Evolutionary conservation across 2,113 vertebrate genomes (phyloP).

Genomic region (Vicugna pacos): DNA sequence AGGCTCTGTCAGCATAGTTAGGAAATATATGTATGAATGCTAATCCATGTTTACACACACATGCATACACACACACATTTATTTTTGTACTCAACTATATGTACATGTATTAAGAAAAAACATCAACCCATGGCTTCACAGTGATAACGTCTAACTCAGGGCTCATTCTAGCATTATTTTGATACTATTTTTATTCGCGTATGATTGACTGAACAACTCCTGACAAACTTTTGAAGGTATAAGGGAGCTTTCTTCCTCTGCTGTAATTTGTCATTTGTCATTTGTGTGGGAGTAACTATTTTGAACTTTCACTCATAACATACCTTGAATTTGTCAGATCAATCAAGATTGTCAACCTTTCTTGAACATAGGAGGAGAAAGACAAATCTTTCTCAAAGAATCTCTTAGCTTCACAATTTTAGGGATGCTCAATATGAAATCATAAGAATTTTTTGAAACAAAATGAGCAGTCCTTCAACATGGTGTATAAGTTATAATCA

Average conservation of each 20-base stretch:
- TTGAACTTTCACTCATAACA: slow-evolving; percentile 61
- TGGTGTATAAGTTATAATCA: not conserved
- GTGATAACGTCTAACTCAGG: not conserved
- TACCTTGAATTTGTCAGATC: slow-evolving; percentile 68
- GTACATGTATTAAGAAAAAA: not conserved
- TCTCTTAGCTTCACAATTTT: slow-evolving; percentile 63
- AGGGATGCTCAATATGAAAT: slow-evolving; percentile 37
- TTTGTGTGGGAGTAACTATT: slow-evolving; percentile 69
- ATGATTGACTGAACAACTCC: slow-evolving; percentile 68
- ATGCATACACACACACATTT: not conserved
- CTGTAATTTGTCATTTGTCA: slow-evolving; percentile 66
- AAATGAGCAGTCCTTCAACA: slow-evolving; percentile 24
- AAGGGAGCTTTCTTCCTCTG: slow-evolving; percentile 46
- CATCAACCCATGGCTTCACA: not conserved
- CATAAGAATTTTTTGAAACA: slow-evolving; percentile 38
- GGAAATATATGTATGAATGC: not conserved
- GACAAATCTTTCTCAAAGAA: slow-evolving; percentile 57
- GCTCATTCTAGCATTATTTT: not conserved
- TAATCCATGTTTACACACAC: not conserved
- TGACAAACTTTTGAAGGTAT: slow-evolving; percentile 61
- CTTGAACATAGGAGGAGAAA: slow-evolving; percentile 60
- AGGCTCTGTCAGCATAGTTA: not conserved
- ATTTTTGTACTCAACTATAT: not conserved
- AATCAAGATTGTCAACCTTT: slow-evolving; percentile 57
- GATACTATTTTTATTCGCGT: slow-evolving; percentile 44